phyloP scores from a whole-genome alignment of 2,113 vertebrate species.

The Eidolon helvum region DNA sequence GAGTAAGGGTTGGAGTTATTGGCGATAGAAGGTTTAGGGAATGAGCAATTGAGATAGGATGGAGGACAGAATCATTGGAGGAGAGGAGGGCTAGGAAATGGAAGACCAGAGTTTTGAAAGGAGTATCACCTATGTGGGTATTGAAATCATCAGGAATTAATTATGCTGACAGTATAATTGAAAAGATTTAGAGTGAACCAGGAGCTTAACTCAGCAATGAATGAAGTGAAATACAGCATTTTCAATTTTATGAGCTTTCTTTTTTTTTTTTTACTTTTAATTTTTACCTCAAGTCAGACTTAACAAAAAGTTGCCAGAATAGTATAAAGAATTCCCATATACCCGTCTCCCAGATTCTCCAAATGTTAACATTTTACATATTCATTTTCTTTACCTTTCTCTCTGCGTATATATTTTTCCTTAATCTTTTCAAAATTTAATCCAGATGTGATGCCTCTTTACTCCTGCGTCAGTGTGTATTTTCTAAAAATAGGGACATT shows the following conservation, averaged over 20 bases:
- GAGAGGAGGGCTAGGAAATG: neutral
- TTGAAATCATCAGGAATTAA: neutral
- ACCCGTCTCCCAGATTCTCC: neutral
- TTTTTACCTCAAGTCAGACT: constrained; percentile 18
- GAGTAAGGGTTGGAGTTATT: neutral
- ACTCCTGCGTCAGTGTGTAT: neutral
- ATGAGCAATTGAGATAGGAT: neutral
- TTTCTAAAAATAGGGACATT: neutral
- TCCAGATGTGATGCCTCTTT: neutral
- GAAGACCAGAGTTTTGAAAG: neutral
- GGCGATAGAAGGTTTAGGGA: neutral
- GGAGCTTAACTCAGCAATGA: neutral
- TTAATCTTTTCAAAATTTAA: neutral
- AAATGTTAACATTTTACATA: neutral
- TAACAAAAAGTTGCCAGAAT: constrained; percentile 80
- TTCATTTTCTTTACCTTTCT: constrained; percentile 9
- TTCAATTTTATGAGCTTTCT: neutral
- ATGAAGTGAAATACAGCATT: neutral
- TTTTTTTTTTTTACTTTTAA: neutral
- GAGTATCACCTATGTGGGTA: neutral
- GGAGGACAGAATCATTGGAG: neutral
- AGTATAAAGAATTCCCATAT: constrained; percentile 86
- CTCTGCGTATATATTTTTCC: neutral
- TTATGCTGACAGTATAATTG: neutral
- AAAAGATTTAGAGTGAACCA: neutral